Evolutionary conservation across 2,797 vertebrate species (phyloP).

Genomic region (Sandelia bainsii): DNA sequence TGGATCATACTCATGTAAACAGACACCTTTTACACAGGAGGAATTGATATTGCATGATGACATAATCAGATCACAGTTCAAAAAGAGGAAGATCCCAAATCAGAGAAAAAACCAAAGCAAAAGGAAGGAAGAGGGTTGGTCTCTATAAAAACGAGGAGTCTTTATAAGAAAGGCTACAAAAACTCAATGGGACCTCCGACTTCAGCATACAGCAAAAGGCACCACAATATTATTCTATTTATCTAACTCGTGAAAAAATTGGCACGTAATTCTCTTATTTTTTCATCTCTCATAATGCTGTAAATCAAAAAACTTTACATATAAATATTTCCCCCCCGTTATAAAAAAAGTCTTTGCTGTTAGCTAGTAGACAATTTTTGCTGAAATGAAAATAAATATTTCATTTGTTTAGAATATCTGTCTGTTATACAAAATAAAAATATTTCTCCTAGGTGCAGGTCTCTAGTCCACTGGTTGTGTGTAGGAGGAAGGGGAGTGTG

Average conservation of each 20-base stretch:
- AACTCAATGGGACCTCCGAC: conserved; percentile 95
- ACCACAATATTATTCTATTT: conserved; percentile 99
- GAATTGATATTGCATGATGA: conserved; percentile 90
- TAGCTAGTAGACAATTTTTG: conserved; percentile 99
- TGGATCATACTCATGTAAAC: conserved; percentile 87
- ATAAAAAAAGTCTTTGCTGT: conserved; percentile 99
- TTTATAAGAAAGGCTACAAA: conserved; percentile 94
- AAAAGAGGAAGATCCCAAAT: conserved; percentile 89
- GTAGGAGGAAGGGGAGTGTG: conserved; percentile 69
- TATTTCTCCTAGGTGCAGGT: conserved; percentile 92
- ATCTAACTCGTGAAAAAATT: conserved; percentile 99
- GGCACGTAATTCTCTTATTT: conserved; percentile 91
- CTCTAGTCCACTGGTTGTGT: conserved; percentile 85
- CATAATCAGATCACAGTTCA: conserved; percentile 89
- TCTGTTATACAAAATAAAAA: conserved; percentile 99
- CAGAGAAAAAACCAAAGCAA: conserved; percentile 78
- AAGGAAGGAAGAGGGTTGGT: conserved; percentile 82
- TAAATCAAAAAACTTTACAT: conserved; percentile 99
- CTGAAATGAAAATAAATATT: conserved; percentile 99
- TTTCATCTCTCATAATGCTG: conserved; percentile 92
- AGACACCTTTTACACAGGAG: conserved; percentile 87
- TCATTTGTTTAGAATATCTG: conserved; percentile 98
- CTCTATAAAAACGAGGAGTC: conserved; percentile 89
- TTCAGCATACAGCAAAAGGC: conserved; percentile 99
- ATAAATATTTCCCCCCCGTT: conserved; percentile 96